Evolutionary conservation across 2,797 vertebrate genomes (phyloP), one percentile per base, ranked within the genome.

Genomic region (Gouania willdenowi): DNA sequence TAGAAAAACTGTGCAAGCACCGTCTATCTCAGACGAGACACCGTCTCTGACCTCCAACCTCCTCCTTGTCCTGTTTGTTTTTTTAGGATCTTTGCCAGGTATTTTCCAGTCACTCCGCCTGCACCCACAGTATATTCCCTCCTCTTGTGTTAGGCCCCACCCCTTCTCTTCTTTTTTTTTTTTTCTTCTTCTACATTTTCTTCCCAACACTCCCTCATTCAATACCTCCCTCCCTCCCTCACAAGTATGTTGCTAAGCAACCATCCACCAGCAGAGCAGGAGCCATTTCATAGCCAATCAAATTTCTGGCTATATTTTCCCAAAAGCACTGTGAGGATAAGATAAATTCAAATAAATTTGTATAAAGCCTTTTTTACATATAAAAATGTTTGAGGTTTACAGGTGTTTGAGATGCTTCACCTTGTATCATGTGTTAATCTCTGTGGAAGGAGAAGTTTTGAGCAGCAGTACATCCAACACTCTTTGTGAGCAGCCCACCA

Each of bases 1-100:
- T 19, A 26, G 48, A 48, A 19, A 38, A 42, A 55, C 26, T 18
- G 28, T 38, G 20, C 40, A 38, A 10, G n/a, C 39, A 25, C 45
- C 19, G 30, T 41, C 66, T 39, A 59, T 59, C 55, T 53, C 27
- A 8, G 34, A 47, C 41, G 21, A 29, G 24, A 47, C 47, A 60
- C 41, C 45, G 2, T 7, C 44, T 46, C 49, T 36, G 19, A 45
- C 43, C 29, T 51, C 36, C 41, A 26, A 37, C 53, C 32, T 44
- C 32, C 36, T 41, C 25, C n/a, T n/a, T n/a, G n/a, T 18, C n/a
- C 17, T 34, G 63, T 80, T 80, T 83, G 82, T 89, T 85, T 85
- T 71, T 72, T 82, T 84, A 81, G 87, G 80, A 73, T 32, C 43
- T 29, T 57, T 75, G 81, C 87, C 89, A 87, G 81, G 79, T 85